Evolutionary conservation across 2,888 invertebrate species (phyloP).

Genomic region (Spisula solida): DNA sequence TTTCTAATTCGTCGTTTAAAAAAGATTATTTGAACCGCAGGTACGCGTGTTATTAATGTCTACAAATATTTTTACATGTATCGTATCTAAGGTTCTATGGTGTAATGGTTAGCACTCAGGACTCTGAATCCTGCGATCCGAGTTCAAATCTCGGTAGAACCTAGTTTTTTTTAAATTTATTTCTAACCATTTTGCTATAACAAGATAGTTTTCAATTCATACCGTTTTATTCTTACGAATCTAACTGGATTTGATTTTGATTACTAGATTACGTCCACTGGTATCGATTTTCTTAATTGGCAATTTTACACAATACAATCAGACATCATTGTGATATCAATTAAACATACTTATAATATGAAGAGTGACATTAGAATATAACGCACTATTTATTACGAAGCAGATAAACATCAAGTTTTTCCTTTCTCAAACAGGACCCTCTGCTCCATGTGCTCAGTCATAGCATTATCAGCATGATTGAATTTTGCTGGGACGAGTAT

Average conservation of each 20-base stretch:
- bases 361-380: no score
- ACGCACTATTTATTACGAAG: no score
- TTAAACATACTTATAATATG: no score
- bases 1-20: not conserved
- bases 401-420: no score
- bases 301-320: not conserved
- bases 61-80: not conserved
- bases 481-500: no score
- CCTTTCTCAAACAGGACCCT: no score
- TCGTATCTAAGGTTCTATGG: slow-evolving; percentile 35
- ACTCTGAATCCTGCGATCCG: slow-evolving; percentile 58
- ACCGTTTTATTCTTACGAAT: not conserved
- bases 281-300: not conserved
- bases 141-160: slow-evolving; percentile 54
- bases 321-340: no score
- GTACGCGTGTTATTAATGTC: not conserved
- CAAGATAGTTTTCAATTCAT: not conserved
- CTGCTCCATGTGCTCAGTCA: no score
- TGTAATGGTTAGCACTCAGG: slow-evolving; percentile 56
- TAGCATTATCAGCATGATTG: no score
- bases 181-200: not conserved
- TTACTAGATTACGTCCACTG: not conserved
- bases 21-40: not conserved
- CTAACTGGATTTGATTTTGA: not conserved
- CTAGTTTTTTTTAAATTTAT: not conserved